These are phyloP conservation scores for Phoebastria nigripes DNA, from an alignment of 2,797 vertebrate genomes.

Conservation along the genomic window DNA sequence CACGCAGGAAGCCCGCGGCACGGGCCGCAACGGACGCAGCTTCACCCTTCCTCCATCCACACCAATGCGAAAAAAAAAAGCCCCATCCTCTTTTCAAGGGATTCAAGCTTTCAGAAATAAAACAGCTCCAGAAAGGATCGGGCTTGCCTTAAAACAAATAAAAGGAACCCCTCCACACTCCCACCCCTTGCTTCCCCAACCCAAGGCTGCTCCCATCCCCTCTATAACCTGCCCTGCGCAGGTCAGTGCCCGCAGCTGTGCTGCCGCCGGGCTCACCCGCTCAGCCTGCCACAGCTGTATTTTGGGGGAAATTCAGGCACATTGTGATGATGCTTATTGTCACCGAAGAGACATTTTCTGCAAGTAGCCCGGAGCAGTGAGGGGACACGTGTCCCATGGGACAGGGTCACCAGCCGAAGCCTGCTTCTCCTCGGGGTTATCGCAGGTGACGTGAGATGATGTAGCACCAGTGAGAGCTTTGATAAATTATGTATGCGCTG, in stretches of 20 bases:
- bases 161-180: background rate
- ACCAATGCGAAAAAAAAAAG: no score
- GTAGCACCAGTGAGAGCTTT: background rate
- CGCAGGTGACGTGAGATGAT: background rate
- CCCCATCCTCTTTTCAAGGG: background rate
- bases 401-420: background rate
- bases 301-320: accelerated
- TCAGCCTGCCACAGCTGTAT: background rate
- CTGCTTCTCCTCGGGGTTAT: background rate
- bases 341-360: background rate
- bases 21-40: background rate
- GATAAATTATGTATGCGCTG: background rate
- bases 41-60: background rate
- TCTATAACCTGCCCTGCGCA: background rate
- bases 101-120: background rate
- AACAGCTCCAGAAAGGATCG: background rate
- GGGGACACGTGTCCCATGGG: accelerated
- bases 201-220: background rate
- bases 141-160: background rate
- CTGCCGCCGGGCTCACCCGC: background rate
- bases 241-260: background rate
- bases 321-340: background rate
- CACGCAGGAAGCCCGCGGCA: accelerated
- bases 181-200: background rate
- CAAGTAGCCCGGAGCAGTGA: background rate